Evolutionary conservation across 2,888 invertebrate genomes (phyloP).

Genomic region (Bellardia bayeri): DNA sequence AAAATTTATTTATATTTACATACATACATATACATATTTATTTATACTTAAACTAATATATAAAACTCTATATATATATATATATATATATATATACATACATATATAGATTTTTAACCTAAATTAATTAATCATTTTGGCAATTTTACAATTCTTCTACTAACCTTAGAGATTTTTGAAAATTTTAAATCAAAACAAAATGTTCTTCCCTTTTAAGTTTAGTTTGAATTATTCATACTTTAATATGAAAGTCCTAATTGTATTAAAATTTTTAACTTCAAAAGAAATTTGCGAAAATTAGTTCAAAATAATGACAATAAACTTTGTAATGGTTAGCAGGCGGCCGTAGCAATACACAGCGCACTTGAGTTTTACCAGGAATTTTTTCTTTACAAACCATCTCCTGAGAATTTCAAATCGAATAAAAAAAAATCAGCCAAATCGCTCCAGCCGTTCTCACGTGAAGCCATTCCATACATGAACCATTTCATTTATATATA

Average conservation of each 20-base stretch:
- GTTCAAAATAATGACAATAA: too few relatives aligned
- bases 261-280: too few relatives aligned
- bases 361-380: too few relatives aligned
- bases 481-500: too few relatives aligned
- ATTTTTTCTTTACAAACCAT: too few relatives aligned
- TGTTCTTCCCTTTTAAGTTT: neutral
- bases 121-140: slow-evolving; percentile 39
- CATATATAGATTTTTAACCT: slow-evolving; percentile 45
- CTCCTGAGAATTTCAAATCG: too few relatives aligned
- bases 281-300: too few relatives aligned
- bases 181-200: neutral
- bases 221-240: neutral
- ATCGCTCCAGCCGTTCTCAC: too few relatives aligned
- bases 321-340: too few relatives aligned
- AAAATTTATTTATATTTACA: slow-evolving; percentile 47
- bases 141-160: slow-evolving; percentile 38
- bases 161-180: slow-evolving; percentile 67
- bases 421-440: too few relatives aligned
- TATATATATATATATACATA: slow-evolving; percentile 27
- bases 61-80: slow-evolving; percentile 26
- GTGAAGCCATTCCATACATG: too few relatives aligned
- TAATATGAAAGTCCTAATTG: neutral
- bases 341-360: too few relatives aligned
- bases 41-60: neutral
- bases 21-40: slow-evolving; percentile 17